Evolutionary conservation across 2,797 vertebrate species (phyloP), one percentile per base, ranked within the genome.

Genomic region (Pithecia hirsuta): DNA sequence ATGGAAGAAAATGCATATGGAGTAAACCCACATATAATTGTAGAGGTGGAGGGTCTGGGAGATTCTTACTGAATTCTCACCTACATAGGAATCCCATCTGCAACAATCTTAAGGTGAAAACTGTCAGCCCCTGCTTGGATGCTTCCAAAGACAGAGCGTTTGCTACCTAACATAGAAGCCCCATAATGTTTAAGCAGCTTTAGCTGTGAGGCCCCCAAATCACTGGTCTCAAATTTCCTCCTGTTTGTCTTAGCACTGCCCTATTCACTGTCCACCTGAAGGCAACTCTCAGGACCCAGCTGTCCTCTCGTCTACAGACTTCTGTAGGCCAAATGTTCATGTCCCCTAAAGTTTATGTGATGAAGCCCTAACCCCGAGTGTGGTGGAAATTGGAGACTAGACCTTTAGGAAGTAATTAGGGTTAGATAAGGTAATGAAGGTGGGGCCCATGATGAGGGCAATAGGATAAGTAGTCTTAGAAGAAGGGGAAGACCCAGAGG

Each of bases 161-260:
- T 22, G 14, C 36, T 74, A 4, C 70, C 22, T 24, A 52, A 59
- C 22, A 9, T 19, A 46, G 78, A 84, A 72, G 59, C n/a, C 26
- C 2, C 17, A 5, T 39, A 57, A 12, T 64, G 30, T n/a, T n/a
- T 86, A 41, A 72, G 59, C 36, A 75, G 14, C 41, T 39, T 61
- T 72, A 14, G 14, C 46, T 46, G 6, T n/a, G 41, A 89, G 57
- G 33, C 14, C 44, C 19, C 17, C 17, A 52, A 8, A 6, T 15
- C 36, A 2, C 2, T 0, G 20, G 41, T 17, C n/a, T 17, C 28
- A n/a, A 17, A 61, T 26, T 12, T 67, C 48, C 3, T 36, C 12
- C 36, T 39, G 2, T 20, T 33, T 48, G 36, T 15, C 61, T 14
- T 20, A 44, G 61, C 2, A 7, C 39, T n/a, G 30, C 24, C 5